These are phyloP conservation scores for Limonius californicus DNA, from an alignment of 1,140 invertebrate species.

Conservation along the genomic window DNA sequence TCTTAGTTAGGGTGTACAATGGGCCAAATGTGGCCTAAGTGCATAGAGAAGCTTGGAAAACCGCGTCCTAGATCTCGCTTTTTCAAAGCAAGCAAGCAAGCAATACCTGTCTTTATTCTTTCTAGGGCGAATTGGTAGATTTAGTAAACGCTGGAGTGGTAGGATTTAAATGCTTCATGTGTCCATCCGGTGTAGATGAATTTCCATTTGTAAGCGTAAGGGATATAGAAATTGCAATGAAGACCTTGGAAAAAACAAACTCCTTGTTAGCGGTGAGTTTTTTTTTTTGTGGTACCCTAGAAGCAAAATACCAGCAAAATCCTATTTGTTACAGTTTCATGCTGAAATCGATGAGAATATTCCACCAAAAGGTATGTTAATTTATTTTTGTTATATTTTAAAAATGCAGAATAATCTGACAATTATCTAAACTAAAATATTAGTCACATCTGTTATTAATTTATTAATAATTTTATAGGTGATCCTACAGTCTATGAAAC, in stretches of 20 bases:
- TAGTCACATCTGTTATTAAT: too few relatives aligned
- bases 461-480: slow-evolving; percentile 49
- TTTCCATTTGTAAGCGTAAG: slow-evolving; percentile 57
- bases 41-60: too few relatives aligned
- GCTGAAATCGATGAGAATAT: slow-evolving; percentile 55
- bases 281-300: too few relatives aligned
- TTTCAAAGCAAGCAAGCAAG: too few relatives aligned
- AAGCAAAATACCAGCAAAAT: too few relatives aligned
- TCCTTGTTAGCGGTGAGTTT: slow-evolving; percentile 55
- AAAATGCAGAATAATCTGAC: too few relatives aligned
- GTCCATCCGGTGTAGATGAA: slow-evolving; percentile 62
- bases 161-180: slow-evolving; percentile 72
- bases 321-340: slow-evolving; percentile 58
- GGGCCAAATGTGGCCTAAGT: too few relatives aligned
- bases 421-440: too few relatives aligned
- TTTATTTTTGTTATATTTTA: too few relatives aligned
- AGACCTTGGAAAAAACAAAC: slow-evolving; percentile 53
- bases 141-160: slow-evolving; percentile 63
- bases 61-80: too few relatives aligned
- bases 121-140: slow-evolving; percentile 55
- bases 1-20: too few relatives aligned
- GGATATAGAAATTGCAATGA: slow-evolving; percentile 55
- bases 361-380: neutral
- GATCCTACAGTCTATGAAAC: slow-evolving; percentile 50
- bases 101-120: neutral